Base-by-base conservation (phyloP, 2,888 invertebrate species). In the Caenorhabditis wallacei region DNA sequence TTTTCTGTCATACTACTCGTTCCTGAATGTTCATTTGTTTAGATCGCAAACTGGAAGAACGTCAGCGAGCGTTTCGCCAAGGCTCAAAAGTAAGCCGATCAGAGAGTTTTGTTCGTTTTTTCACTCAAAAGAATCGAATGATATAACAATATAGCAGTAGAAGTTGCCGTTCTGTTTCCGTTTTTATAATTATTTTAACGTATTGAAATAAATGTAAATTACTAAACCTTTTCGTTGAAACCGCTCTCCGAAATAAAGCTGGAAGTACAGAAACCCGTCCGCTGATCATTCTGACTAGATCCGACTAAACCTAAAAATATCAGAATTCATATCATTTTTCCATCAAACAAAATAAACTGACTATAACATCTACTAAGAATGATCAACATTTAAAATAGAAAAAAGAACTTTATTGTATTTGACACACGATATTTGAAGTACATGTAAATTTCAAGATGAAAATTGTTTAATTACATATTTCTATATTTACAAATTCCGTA, bases 11-110 rank as follows among this genome's bases (percentile, higher is more conserved):
- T 1, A n/a, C 18, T 24, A n/a, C 13, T 61, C 16, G 7, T 24
- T 20, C 5, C 16, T 56, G n/a, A 53, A 22, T n/a, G 16, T 30
- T 37, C 11, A 11, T 40, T 2, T 40, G 70, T 81, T 10, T 40
- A 81, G 88, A 88, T 90, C 59, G 89, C 89, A 63, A 91, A 90
- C 72, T 90, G 90, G 90, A 89, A 90, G 81, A 90, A 90, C 78
- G 75, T 90, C 75, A 88, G 85, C 84, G 90, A 91, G 76, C 89
- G 90, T 43, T 90, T 78, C 81, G 71, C 84, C 66, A 85, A 85
- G 53, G 87, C 87, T 40, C 70, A 70, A 43, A 53, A 82, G 46
- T 61, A 64, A 75, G 40, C 13, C 40, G 30, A 8, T n/a, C n/a
- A 30, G 8, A 8, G 30, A 30, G 8, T 30, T 3, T 40, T 13